Percentiles rank a stretch among this genome's conserved stretches.
These are phyloP conservation scores for Pithys albifrons DNA, from an alignment of 2,113 vertebrate genomes.

Conservation along the genomic window DNA sequence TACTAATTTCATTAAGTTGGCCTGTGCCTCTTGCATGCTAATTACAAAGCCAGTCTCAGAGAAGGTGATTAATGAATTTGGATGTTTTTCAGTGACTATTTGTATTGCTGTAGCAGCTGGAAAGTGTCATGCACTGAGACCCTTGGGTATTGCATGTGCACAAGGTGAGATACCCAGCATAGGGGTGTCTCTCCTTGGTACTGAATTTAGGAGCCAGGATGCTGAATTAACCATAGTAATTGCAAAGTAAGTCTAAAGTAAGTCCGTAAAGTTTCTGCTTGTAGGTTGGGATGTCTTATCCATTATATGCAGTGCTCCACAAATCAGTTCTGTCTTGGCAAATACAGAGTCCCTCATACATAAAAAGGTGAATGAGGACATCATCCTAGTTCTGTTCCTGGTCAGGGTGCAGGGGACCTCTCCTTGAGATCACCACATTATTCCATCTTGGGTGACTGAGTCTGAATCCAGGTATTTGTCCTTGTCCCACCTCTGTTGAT, in stretches of 20 bases:
- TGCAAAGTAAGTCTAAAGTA: background rate
- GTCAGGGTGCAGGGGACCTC: background rate
- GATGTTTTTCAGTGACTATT: background rate
- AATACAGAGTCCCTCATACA: background rate
- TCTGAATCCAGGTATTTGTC: background rate
- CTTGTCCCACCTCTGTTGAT: background rate
- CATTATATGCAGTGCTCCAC: background rate
- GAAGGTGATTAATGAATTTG: background rate
- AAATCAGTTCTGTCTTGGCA: background rate
- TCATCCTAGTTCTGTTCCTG: background rate
- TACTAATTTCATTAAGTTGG: background rate
- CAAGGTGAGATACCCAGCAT: background rate
- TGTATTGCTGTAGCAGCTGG: background rate
- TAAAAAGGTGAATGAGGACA: background rate
- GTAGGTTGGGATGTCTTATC: background rate
- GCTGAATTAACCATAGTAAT: background rate
- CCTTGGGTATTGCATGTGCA: background rate
- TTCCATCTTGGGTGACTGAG: background rate
- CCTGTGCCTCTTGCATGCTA: background rate
- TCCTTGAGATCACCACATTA: background rate
- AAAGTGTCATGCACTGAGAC: background rate
- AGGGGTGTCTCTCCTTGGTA: background rate
- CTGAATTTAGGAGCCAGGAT: background rate
- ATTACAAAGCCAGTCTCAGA: background rate
- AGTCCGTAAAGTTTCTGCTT: background rate